phyloP scores from a whole-genome alignment of 1,140 invertebrate genomes.

The Telenomus remus region DNA sequence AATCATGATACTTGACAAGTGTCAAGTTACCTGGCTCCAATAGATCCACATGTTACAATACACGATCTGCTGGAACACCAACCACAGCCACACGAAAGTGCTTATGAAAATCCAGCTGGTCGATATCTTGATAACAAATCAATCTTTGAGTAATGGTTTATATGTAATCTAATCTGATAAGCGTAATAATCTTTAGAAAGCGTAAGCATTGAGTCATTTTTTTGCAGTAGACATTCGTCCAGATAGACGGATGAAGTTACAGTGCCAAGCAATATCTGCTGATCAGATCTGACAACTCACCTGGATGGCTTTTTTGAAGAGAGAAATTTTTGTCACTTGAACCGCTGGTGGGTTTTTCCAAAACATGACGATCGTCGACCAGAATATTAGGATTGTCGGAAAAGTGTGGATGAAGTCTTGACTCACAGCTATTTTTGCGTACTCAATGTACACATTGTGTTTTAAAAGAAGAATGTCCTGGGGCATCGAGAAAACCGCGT shows the following conservation, averaged over 20 bases:
- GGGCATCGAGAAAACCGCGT: conserved; percentile 61
- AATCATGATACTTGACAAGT: not conserved
- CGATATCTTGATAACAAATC: conserved; percentile 54
- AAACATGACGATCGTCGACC: conserved; percentile 54
- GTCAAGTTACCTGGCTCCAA: conserved; percentile 63
- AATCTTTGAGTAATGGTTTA: conserved; percentile 6
- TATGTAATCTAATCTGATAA: conserved; percentile 31
- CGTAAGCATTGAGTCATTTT: conserved; percentile 2
- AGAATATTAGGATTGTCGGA: conserved; percentile 64
- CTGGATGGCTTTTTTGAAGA: conserved; percentile 59
- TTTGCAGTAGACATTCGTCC: too few species aligned
- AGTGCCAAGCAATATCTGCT: not conserved
- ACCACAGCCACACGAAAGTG: conserved; percentile 67
- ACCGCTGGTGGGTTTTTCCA: conserved; percentile 60
- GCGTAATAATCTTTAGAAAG: conserved; percentile 20
- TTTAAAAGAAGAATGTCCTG: conserved; percentile 65
- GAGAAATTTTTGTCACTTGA: conserved; percentile 5
- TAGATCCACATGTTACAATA: conserved; percentile 67
- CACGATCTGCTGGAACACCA: conserved; percentile 65
- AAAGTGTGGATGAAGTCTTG: conserved; percentile 70
- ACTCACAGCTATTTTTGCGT: conserved; percentile 67
- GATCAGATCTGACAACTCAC: conserved; percentile 34
- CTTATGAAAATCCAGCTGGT: conserved; percentile 62
- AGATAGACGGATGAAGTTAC: too few species aligned
- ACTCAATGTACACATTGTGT: conserved; percentile 66